Evolutionary conservation across 2,113 vertebrate genomes (phyloP).

Genomic region (Todiramphus chloris): DNA sequence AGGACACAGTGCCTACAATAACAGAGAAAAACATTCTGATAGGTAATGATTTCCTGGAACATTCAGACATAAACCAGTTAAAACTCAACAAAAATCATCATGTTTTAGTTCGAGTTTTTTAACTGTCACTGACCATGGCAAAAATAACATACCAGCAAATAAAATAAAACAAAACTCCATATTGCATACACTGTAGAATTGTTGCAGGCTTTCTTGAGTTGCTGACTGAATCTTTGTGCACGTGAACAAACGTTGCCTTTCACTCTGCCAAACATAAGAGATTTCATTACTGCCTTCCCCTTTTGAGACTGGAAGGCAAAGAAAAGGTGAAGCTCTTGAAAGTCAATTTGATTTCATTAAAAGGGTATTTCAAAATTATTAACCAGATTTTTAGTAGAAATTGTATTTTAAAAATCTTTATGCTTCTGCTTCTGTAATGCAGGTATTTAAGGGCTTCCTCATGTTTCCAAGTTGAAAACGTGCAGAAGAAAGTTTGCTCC

Average conservation of each 20-base stretch:
- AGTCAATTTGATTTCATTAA: conserved; percentile 4
- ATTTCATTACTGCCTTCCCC: not conserved
- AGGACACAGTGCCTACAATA: not conserved
- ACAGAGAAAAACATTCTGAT: not conserved
- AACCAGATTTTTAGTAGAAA: not conserved
- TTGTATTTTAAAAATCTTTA: not conserved
- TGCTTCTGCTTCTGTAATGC: not conserved
- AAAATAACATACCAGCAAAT: not conserved
- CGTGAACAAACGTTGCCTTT: not conserved
- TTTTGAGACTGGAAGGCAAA: conserved; percentile 31
- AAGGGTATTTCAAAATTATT: not conserved
- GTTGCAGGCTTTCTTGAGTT: not conserved
- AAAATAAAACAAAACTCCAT: not conserved
- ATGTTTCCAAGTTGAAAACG: not conserved
- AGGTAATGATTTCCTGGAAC: not conserved
- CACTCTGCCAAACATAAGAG: conserved; percentile 14
- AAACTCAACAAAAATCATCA: not conserved
- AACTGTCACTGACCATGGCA: not conserved
- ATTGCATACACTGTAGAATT: not conserved
- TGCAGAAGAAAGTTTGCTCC: not conserved
- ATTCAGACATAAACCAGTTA: not conserved
- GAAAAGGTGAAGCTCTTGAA: conserved; percentile 8
- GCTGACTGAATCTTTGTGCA: not conserved
- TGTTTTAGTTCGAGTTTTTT: not conserved
- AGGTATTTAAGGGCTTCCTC: not conserved